Percentiles rank a stretch among this genome's conserved stretches.
phyloP scores from a whole-genome alignment of 2,113 vertebrate species.

The Chiloscyllium plagiosum region DNA sequence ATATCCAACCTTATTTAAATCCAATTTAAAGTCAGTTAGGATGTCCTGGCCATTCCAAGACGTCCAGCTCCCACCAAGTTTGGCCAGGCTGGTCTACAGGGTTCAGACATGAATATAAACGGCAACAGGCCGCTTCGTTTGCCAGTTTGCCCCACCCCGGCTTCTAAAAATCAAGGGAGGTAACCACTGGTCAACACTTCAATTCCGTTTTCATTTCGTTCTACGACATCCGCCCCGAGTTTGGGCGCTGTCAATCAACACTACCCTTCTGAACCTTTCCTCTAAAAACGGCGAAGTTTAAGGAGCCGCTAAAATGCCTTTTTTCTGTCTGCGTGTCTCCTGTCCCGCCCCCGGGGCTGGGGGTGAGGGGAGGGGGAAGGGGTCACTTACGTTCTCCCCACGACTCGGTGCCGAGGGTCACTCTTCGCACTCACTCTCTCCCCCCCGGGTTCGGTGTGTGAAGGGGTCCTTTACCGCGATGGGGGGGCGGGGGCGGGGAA shows the following conservation, averaged over 20 bases:
- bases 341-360: no score
- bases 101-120: neutral
- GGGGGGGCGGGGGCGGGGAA: no score
- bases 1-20: neutral
- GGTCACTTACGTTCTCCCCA: no score
- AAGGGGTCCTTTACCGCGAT: no score
- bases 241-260: neutral
- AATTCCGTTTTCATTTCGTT: neutral
- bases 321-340: no score
- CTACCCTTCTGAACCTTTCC: neutral
- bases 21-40: neutral
- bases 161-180: neutral
- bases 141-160: no score
- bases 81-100: neutral
- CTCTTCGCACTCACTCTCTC: no score
- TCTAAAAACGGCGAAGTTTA: neutral
- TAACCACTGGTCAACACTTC: no score
- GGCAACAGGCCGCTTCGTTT: neutral
- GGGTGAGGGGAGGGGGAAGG: no score
- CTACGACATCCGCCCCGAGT: no score
- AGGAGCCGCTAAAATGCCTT: neutral
- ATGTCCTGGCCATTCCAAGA: neutral
- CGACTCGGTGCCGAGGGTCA: no score
- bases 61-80: neutral
- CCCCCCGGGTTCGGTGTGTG: no score